These are phyloP conservation scores for Rousettus leschenaultii DNA, from an alignment of 2,113 vertebrate genomes.

Conservation along the genomic window DNA sequence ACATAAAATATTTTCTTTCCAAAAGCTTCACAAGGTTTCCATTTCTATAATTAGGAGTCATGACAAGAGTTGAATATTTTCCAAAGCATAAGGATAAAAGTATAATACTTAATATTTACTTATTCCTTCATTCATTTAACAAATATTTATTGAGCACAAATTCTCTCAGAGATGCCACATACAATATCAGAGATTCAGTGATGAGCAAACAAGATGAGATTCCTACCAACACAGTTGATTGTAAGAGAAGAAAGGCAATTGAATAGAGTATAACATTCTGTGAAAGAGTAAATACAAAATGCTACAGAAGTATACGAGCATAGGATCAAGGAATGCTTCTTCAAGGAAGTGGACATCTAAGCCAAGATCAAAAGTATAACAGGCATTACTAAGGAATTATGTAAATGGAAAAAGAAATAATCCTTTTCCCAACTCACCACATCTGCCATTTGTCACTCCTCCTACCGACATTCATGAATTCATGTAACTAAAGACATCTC, in stretches of 20 bases:
- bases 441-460: not conserved
- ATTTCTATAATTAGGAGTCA: not conserved
- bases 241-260: not conserved
- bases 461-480: not conserved
- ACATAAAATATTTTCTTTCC: constrained; percentile 20
- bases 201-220: not conserved
- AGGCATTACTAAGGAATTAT: not conserved
- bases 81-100: not conserved
- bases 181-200: not conserved
- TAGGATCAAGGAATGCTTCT: not conserved
- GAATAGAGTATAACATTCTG: not conserved
- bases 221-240: not conserved
- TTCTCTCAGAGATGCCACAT: not conserved
- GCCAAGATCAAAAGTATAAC: not conserved
- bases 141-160: constrained; percentile 11
- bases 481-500: not conserved
- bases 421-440: not conserved
- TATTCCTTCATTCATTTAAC: not conserved
- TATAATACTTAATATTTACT: not conserved
- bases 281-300: not conserved
- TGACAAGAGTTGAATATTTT: not conserved
- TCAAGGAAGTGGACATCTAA: not conserved
- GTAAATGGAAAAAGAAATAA: not conserved
- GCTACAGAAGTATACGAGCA: not conserved
- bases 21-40: not conserved